Evolutionary conservation across 92 coral and sea anemone genomes (phyloP), one percentile per base, ranked within the genome.

Genomic region (Zoanthus solanderi): DNA sequence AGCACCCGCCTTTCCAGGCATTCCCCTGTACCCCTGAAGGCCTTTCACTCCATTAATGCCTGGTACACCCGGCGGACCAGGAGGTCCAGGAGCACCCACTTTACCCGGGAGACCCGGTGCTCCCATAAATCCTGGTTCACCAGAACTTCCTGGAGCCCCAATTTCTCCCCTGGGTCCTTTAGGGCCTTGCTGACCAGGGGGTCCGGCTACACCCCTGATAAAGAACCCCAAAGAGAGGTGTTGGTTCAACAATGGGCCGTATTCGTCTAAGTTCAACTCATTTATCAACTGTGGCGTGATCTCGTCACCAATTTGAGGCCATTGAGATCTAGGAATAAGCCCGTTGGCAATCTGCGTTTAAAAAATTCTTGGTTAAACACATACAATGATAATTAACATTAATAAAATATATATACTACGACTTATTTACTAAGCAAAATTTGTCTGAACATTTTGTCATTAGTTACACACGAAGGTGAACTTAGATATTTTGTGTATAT

Each of bases 161-260:
- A 61, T 78, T 46, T 47, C 16, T 13, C 98, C 98, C n/a, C 87
- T 11, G 34, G 95, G 95, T 10, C 98, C 98, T 79, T 88, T 79
- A 1, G 96, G 72, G 32, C 98, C 98, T 45, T 75, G 78, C 42
- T 94, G 90, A 6, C 98, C 98, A 10, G 93, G 95, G 44, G 98
- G 91, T 30, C 98, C 98, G 14, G 87, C 93, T 7, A 93, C 90
- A 17, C 98, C 98, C 88, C 87, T 88, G 85, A 96, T 72, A 60
- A 96, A 95, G 90, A 96, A 89, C 30, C 98, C 98, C 65, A 96
- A 78, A 28, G 98, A 93, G 37, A 96, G 84, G 61, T 90, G 93
- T 85, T 93, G 94, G 89, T 90, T 90, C 72, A 96, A 94, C 37
- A 95, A 89, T 9, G 92, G 94, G n/a, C 66, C 68, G n/a, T 83